Evolutionary conservation across 2,888 invertebrate genomes (phyloP).

Genomic region (Stratiomys singularior): DNA sequence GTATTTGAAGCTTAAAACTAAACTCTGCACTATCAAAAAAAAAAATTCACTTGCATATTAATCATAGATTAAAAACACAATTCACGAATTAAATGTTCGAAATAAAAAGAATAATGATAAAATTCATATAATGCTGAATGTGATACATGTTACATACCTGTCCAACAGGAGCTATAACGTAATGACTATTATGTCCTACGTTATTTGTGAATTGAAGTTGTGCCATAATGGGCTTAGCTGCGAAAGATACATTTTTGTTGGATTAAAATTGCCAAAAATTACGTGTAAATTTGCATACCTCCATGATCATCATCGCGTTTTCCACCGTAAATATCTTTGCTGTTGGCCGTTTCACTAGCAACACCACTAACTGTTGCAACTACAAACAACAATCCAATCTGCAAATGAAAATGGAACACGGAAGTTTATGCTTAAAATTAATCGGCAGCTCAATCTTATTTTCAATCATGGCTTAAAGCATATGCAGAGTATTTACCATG

Average conservation of each 20-base stretch:
- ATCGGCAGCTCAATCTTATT: background rate
- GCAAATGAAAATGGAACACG: background rate
- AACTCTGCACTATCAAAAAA: no score
- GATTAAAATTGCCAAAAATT: background rate
- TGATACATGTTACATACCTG: conserved; percentile 17
- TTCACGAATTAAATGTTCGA: no score
- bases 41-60: no score
- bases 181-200: background rate
- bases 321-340: conserved; percentile 3
- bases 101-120: no score
- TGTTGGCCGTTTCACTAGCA: background rate
- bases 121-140: no score
- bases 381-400: conserved; percentile 5
- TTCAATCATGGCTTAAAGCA: background rate
- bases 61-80: no score
- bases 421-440: background rate
- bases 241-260: background rate
- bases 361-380: background rate
- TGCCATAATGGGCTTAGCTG: conserved; percentile 1
- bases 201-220: conserved; percentile 1
- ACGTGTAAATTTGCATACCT: background rate
- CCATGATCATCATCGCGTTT: conserved; percentile 17
- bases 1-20: no score
- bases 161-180: background rate
- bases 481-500: conserved; percentile 16